Evolutionary conservation across 2,797 vertebrate species (phyloP), one percentile per base, ranked within the genome.

Genomic region (Lates japonicus): DNA sequence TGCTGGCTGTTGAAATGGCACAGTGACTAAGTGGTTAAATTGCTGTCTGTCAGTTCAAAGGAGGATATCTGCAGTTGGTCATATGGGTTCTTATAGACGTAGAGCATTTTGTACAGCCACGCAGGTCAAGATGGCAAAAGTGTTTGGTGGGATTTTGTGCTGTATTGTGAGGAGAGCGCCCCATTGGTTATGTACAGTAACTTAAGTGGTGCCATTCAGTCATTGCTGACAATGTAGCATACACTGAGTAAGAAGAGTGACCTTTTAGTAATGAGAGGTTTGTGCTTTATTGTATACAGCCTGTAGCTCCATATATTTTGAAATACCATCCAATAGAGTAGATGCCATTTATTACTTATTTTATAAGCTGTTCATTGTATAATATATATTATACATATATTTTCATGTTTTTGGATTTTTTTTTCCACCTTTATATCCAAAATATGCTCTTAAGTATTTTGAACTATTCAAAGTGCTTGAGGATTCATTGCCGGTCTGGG

Each of bases 201-300:
- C 9, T 59, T 31, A 10, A 46, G 20, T 48, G 29, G 29, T 61
- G 52, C 20, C 22, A 76, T 70, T 69, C 37, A 60, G 16, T 76
- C 48, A 70, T 54, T 48, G 22, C 19, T 52, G 54, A 67, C 37
- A 75, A 9, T 4, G 48, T 49, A 35, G 44, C 41, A 16, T 22
- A 22, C 17, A 42, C 20, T 10, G 35, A 42, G 17, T 48, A 63
- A 54, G 57, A 70, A n/a, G n/a, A 64, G 13, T 55, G 71, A 79
- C 54, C 55, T 76, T 78, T 76, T 37, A 71, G 39, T 71, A 74
- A 71, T 61, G 41, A 42, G 62, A 68, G 29, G 7, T 46, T 51
- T 3, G n/a, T 37, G 39, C 39, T 66, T 84, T 48, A 59, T 60
- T 67, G 2, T n/a, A 16, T 35, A 60, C 41, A 77, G 46, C 52